A percentile compares a stretch with the other conserved stretches of the same genome.
Evolutionary conservation across 2,797 vertebrate species (phyloP).

Genomic region (Cynodonichthys magdalenae): DNA sequence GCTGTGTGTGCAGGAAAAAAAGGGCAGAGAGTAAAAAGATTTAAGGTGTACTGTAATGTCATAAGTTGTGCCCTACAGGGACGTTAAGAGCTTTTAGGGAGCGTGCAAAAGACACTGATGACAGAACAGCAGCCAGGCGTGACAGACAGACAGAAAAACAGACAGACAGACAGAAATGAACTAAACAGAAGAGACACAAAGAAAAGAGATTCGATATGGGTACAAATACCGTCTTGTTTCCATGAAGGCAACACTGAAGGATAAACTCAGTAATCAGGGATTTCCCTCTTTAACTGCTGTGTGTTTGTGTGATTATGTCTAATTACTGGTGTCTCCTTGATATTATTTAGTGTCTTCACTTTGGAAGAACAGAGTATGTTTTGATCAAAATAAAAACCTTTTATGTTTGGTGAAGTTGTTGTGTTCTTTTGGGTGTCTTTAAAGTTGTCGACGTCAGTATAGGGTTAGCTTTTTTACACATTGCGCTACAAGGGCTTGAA

Average conservation of each 20-base stretch:
- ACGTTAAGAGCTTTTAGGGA: conserved; percentile 72
- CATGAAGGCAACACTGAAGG: conserved; percentile 48
- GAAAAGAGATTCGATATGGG: conserved; percentile 8
- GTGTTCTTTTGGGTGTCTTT: conserved; percentile 12
- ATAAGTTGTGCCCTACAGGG: conserved; percentile 72
- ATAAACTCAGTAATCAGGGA: conserved; percentile 63
- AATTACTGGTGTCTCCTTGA: conserved; percentile 54
- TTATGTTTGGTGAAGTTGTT: neutral
- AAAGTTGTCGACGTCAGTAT: conserved; percentile 24
- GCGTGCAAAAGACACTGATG: conserved; percentile 68
- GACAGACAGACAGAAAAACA: conserved; percentile 46
- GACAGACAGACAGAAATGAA: conserved; percentile 38
- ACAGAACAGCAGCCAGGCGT: conserved; percentile 64
- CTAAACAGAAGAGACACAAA: conserved; percentile 15
- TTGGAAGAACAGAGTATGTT: conserved; percentile 36
- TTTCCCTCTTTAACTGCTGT: conserved; percentile 51
- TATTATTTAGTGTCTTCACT: conserved; percentile 60
- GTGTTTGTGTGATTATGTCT: conserved; percentile 28
- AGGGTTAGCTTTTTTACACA: conserved; percentile 51
- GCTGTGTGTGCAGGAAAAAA: conserved; percentile 16
- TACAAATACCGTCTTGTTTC: conserved; percentile 29
- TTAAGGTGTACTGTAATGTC: conserved; percentile 67
- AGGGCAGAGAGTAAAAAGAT: conserved; percentile 32
- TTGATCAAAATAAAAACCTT: conserved; percentile 16
- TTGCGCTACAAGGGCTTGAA: conserved; percentile 45